phyloP scores from a whole-genome alignment of 2,888 invertebrate species.

The Stomorhina lunata region DNA sequence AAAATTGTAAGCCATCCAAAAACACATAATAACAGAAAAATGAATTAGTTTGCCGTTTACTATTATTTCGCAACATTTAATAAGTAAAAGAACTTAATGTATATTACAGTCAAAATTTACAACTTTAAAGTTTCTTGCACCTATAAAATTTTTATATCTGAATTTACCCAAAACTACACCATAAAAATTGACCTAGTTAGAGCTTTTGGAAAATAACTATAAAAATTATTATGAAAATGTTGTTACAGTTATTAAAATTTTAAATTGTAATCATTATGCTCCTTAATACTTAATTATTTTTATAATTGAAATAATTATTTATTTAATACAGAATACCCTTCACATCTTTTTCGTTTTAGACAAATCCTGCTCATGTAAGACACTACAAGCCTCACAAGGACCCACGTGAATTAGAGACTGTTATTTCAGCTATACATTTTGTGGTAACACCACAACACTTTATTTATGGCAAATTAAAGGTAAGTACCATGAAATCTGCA shows the following conservation, averaged over 20 bases:
- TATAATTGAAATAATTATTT: slow-evolving; percentile 53
- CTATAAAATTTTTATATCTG: not conserved
- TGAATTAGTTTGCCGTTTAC: no score
- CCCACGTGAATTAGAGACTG: slow-evolving; percentile 78
- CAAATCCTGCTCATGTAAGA: slow-evolving; percentile 74
- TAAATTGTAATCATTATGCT: slow-evolving; percentile 39
- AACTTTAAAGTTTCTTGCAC: not conserved
- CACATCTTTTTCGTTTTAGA: slow-evolving; percentile 67
- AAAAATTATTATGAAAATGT: not conserved
- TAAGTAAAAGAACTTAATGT: no score
- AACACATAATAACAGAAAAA: no score
- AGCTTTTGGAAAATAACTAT: not conserved
- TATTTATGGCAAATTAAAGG: slow-evolving; percentile 81
- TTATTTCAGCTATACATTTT: slow-evolving; percentile 81
- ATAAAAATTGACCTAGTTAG: slow-evolving; percentile 40
- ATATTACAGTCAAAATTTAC: not conserved
- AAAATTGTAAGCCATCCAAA: no score
- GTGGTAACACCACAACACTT: slow-evolving; percentile 81
- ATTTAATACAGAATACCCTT: slow-evolving; percentile 34
- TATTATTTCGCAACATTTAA: no score
- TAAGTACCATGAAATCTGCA: slow-evolving; percentile 67
- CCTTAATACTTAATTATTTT: slow-evolving; percentile 17
- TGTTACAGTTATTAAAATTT: slow-evolving; percentile 20
- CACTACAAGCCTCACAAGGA: slow-evolving; percentile 73
- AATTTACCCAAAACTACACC: not conserved